A percentile compares a stretch with the other conserved stretches of the same genome.
phyloP scores from a whole-genome alignment of 2,888 invertebrate species.

The Hypolimnas misippus region DNA sequence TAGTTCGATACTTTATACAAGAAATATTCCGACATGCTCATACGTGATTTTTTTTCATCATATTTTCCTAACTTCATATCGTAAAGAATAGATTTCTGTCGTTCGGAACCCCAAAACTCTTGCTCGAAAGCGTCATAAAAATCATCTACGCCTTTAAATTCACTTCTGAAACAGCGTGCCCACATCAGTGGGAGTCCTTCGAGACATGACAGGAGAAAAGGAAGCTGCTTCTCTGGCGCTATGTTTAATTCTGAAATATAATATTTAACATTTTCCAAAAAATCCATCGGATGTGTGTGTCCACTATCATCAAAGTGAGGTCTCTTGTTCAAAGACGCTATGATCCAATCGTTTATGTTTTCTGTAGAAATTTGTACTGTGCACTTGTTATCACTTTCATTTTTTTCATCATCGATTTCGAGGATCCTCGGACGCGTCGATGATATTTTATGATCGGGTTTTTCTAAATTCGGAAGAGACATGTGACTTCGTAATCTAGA shows the following conservation, averaged over 20 bases:
- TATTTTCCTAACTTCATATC: constrained; percentile 79
- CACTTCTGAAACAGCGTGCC: constrained; percentile 75
- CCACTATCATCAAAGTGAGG: constrained; percentile 76
- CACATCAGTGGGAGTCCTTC: constrained; percentile 77
- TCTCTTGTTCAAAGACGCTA: constrained; percentile 71
- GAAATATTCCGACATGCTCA: constrained; percentile 79
- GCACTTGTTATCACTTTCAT: constrained; percentile 53
- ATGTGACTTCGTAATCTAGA: constrained; percentile 75
- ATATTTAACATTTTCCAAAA: constrained; percentile 71
- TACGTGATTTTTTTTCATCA: constrained; percentile 62
- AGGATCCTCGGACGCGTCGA: constrained; percentile 64
- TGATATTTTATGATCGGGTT: constrained; percentile 65
- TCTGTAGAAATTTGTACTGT: constrained; percentile 64
- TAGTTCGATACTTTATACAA: constrained; percentile 78
- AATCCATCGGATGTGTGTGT: constrained; percentile 77
- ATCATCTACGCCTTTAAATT: constrained; percentile 65
- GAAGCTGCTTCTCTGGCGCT: constrained; percentile 67
- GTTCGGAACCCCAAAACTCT: constrained; percentile 76
- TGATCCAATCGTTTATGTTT: constrained; percentile 71
- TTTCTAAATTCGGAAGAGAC: constrained; percentile 78
- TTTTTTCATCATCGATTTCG: constrained; percentile 69
- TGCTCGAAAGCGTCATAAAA: constrained; percentile 75
- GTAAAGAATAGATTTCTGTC: constrained; percentile 75
- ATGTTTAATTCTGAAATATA: constrained; percentile 74
- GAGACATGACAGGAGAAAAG: constrained; percentile 75